phyloP scores from a whole-genome alignment of 2,888 invertebrate genomes.

The Syrphus vitripennis region DNA sequence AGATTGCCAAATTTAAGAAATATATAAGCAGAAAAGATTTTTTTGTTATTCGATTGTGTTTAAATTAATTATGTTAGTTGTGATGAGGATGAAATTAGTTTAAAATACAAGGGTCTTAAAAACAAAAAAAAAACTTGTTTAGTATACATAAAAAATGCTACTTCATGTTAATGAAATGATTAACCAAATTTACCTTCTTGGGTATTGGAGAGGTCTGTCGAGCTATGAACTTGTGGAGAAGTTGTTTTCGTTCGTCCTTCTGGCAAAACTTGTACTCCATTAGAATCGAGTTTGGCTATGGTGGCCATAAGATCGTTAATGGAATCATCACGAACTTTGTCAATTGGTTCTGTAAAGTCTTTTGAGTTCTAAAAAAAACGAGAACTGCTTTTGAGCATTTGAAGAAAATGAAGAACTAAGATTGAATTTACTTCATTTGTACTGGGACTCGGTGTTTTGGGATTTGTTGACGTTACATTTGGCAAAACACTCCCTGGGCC shows the following conservation, averaged over 20 bases:
- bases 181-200: conserved; percentile 78
- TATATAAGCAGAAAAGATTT: conserved; percentile 60
- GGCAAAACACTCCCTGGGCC: conserved; percentile 77
- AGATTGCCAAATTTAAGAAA: conserved; percentile 55
- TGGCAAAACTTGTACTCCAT: conserved; percentile 89
- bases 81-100: conserved; percentile 37
- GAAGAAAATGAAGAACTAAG: neutral
- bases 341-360: conserved; percentile 86
- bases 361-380: conserved; percentile 79
- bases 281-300: conserved; percentile 92
- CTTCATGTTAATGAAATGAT: too few relatives aligned
- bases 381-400: neutral
- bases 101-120: conserved; percentile 41
- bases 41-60: conserved; percentile 40
- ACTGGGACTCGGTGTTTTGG: conserved; percentile 92
- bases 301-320: conserved; percentile 93
- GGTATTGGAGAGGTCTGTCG: conserved; percentile 84
- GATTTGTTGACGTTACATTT: conserved; percentile 88
- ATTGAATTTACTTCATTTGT: conserved; percentile 82
- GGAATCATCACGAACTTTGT: conserved; percentile 92
- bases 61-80: conserved; percentile 47
- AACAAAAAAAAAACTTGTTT: neutral
- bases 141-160: conserved; percentile 21
- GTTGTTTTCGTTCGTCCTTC: conserved; percentile 83
- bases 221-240: conserved; percentile 88